Base-by-base conservation (phyloP, 2,888 invertebrate species). In the Drosophila kanekoi region DNA sequence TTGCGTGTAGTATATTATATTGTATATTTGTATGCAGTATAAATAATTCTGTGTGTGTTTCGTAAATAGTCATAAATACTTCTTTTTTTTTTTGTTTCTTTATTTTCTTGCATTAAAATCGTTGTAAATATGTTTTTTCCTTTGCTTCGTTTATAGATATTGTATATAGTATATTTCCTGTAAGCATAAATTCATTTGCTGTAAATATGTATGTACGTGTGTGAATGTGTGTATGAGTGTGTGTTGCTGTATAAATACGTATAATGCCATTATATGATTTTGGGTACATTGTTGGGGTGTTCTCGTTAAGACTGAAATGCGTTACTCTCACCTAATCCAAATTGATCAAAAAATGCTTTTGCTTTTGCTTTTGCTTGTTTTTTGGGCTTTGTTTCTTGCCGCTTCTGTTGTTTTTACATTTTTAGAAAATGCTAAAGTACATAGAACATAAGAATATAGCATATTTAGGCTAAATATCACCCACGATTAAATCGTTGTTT, bases 381-480 rank as follows among this genome's bases (percentile, higher is more conserved):
- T 67, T 53, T 43, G 43, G 16, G 52, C 44, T 38, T 41, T 16
- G n/a, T 44, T 52, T 49, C 53, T 58, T 47, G 41, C 41, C 47
- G 20, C 32, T 33, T 35, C 49, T 56, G 49, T 51, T 67, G 61
- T 66, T 60, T 37, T 68, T 72, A 85, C 85, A 85, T 89, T 85
- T 89, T 85, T 88, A 75, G 80, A 89, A 85, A 85, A 89, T 87
- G 85, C 70, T 89, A 83, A 89, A 89, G 89, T 83, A 82, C 89
- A 72, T 87, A 83, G 89, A 83, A 83, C 82, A 89, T 83, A 83
- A 83, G 83, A 83, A 88, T 88, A 85, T 89, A 84, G 82, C 79
- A 87, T 88, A 83, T 89, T 89, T 89, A 89, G 88, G 91, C 91
- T 91, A 92, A 91, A 91, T 91, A 91, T 92, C 91, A 91, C 91